Evolutionary conservation across 2,888 invertebrate genomes (phyloP), one percentile per base, ranked within the genome.

Genomic region (Monoplex corrugatus): DNA sequence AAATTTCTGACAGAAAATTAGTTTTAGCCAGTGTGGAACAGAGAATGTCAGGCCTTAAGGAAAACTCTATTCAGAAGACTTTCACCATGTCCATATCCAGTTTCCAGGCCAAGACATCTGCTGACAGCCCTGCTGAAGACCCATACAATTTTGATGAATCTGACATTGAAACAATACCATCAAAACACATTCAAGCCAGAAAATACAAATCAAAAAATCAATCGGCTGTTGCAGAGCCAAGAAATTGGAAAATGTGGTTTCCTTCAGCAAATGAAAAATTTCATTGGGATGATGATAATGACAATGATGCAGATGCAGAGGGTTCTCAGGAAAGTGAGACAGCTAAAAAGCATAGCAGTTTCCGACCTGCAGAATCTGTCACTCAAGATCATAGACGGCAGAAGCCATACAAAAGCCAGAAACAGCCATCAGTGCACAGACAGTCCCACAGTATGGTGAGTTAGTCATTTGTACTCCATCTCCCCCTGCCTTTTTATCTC

Each of bases 91-190:
- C 87, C 45, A 13, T 87, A 23, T 78, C 78, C 75, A 87, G 87
- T 38, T 38, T 45, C 28, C 75, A 75, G 50, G 35, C 28, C 3
- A n/a, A 50, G n/a, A 35, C 32, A 19, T 23, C n/a, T 8, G 44
- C 68, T 10, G 45, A 44, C 72, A 68, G 3, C 44, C 45, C 38
- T 75, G 38, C n/a, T n/a, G 50, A 63, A 43, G 89, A 89, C 78
- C 89, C 89, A 50, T 89, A 89, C 40, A 32, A 19, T 35, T 89
- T 89, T 50, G 78, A 78, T 78, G 85, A 85, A 40, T 63, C 23
- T 16, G 45, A 43, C 19, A 28, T 19, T n/a, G 28, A 43, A 35
- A 13, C 35, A 75, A 50, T 8, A 35, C 10, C 13, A 38, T 35
- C 50, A 50, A 50, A 38, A 8, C 16, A 57, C 6, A 40, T 6